A percentile compares a stretch with the other conserved stretches of the same genome.
Evolutionary conservation across 2,797 vertebrate species (phyloP).

Genomic region (Esox lucius): DNA sequence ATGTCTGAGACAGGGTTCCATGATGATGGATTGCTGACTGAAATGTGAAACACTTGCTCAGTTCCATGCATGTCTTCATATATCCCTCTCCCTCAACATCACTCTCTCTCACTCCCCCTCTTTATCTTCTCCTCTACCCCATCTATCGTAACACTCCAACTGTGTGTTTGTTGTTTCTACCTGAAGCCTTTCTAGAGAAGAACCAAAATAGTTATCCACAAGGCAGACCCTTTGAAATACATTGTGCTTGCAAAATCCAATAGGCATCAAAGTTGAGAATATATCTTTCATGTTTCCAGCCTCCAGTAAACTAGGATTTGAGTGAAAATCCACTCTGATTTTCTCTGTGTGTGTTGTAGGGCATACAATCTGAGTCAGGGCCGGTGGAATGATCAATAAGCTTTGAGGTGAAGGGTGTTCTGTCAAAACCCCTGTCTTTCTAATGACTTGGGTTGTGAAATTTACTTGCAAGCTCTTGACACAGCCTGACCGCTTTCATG

Average conservation of each 20-base stretch:
- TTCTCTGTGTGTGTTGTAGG: constrained; percentile 28
- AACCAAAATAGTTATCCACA: constrained; percentile 39
- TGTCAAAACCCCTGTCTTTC: not conserved
- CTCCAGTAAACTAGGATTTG: constrained; percentile 40
- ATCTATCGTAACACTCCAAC: constrained; percentile 33
- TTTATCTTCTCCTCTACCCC: constrained; percentile 7
- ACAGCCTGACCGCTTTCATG: constrained; percentile 27
- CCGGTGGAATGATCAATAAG: constrained; percentile 37
- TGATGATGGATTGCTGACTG: not conserved
- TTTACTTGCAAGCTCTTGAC: no score
- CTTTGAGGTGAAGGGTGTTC: constrained; percentile 5
- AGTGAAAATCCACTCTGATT: constrained; percentile 24
- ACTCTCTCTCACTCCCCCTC: constrained; percentile 14
- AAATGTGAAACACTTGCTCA: not conserved
- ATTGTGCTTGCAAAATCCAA: constrained; percentile 44
- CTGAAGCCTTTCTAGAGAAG: constrained; percentile 33
- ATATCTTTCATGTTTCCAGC: constrained; percentile 51
- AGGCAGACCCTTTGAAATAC: constrained; percentile 46
- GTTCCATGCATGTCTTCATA: not conserved
- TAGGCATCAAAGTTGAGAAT: constrained; percentile 37
- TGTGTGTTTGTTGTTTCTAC: constrained; percentile 23
- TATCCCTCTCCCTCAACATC: constrained; percentile 24
- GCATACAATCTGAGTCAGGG: constrained; percentile 28
- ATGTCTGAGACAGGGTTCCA: not conserved
- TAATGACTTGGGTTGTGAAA: no score